Conservation (phyloP, 37 sponge, comb jelly and placozoan species). For the Sycon ciliatum region DNA sequence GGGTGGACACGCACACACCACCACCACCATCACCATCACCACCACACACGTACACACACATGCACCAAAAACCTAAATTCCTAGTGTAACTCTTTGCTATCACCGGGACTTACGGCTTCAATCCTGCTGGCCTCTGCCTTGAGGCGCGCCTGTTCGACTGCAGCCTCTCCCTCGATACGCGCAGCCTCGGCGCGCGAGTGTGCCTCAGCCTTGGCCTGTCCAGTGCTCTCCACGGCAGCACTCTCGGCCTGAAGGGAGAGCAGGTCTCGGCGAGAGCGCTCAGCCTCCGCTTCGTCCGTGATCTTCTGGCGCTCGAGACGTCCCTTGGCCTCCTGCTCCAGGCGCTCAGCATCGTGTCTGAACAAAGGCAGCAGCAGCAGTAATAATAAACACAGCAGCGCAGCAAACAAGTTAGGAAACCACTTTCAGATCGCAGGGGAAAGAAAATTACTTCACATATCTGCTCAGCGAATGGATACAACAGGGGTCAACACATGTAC, state of each 20-base stretch:
- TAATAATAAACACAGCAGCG: not conserved
- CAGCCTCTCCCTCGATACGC: conserved; percentile 95
- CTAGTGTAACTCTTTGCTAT: too few species aligned
- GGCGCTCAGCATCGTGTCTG: conserved; percentile 93
- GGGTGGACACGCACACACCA: too few species aligned
- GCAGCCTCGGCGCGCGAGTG: conserved; percentile 93
- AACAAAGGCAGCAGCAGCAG: not conserved
- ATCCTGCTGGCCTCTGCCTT: conserved; percentile 90
- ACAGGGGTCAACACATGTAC: too few species aligned
- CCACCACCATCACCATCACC: too few species aligned
- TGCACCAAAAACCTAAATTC: too few species aligned
- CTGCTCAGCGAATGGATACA: too few species aligned
- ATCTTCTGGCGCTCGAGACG: conserved; percentile 97
- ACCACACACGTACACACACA: too few species aligned
- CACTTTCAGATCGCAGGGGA: too few species aligned
- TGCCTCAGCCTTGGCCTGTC: conserved; percentile 99
- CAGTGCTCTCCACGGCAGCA: conserved; percentile 98
- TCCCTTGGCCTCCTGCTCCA: conserved; percentile 97
- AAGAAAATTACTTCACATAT: too few species aligned
- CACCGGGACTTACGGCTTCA: conserved; percentile 81
- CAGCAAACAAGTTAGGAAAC: not conserved
- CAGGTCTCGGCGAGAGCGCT: conserved; percentile 80
- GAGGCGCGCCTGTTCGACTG: conserved; percentile 90
- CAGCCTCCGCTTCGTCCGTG: conserved; percentile 97
- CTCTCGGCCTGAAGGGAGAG: conserved; percentile 88